These are phyloP conservation scores for Neolamprologus hecqui DNA, from an alignment of 2,113 vertebrate genomes.

Conservation along the genomic window DNA sequence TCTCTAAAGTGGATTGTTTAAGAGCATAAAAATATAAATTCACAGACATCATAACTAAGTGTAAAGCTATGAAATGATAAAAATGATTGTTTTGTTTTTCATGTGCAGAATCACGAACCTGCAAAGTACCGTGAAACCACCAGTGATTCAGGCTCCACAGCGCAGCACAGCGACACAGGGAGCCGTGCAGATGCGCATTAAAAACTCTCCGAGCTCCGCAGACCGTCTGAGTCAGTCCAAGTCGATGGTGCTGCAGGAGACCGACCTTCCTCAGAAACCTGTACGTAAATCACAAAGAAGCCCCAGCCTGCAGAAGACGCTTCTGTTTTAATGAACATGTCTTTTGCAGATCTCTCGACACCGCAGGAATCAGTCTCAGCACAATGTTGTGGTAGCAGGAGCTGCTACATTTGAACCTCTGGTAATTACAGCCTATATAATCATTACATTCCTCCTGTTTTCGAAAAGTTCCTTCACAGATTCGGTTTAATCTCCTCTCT, in stretches of 20 bases:
- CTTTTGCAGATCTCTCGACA: constrained; percentile 77
- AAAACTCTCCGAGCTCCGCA: constrained; percentile 21
- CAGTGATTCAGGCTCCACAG: background rate
- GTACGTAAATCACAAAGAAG: constrained; percentile 6
- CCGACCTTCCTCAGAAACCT: constrained; percentile 44
- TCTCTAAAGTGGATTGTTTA: background rate
- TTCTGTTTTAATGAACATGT: background rate
- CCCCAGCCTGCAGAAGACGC: rapidly evolving
- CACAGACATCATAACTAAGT: background rate
- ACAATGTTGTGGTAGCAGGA: constrained; percentile 65
- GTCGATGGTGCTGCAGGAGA: constrained; percentile 68
- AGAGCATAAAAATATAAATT: background rate
- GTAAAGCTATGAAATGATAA: background rate
- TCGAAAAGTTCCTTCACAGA: background rate
- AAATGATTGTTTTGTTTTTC: background rate
- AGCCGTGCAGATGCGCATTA: constrained; percentile 53
- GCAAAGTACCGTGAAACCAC: constrained; percentile 1
- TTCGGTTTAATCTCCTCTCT: background rate
- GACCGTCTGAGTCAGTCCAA: constrained; percentile 71
- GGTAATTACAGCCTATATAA: constrained; percentile 47
- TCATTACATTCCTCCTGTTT: background rate
- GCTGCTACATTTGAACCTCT: constrained; percentile 43
- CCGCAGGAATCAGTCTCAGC: constrained; percentile 90
- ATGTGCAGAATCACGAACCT: constrained; percentile 39
- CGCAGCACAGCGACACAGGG: background rate